Evolutionary conservation across 2,113 vertebrate species (phyloP).

Genomic region (Colaptes auratus): DNA sequence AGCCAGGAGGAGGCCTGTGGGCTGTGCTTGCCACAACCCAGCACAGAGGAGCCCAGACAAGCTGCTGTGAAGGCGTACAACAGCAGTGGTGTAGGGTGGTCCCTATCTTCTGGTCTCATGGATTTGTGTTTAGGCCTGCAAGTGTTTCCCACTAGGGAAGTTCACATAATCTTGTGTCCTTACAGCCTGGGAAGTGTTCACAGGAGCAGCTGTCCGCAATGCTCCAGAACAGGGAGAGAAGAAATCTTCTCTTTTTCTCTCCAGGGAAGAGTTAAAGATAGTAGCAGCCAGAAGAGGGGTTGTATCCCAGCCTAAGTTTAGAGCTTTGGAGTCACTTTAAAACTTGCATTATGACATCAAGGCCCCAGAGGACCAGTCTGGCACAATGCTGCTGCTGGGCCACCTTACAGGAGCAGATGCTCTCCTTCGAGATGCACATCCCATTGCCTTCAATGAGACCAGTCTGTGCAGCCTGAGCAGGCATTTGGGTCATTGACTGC

Average conservation of each 20-base stretch:
- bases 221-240: not conserved
- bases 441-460: not conserved
- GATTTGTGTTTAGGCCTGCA: not conserved
- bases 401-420: not conserved
- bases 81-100: fast-evolving
- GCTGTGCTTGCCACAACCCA: not conserved
- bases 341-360: not conserved
- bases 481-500: not conserved
- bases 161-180: not conserved
- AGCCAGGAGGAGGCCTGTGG: not conserved
- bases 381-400: not conserved
- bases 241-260: not conserved
- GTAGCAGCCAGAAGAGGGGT: not conserved
- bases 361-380: not conserved
- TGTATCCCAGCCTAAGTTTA: not conserved
- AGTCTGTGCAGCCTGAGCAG: not conserved
- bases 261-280: not conserved
- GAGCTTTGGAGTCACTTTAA: not conserved
- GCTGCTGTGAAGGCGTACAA: not conserved
- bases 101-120: not conserved
- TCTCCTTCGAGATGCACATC: not conserved
- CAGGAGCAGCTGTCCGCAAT: not conserved
- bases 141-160: not conserved
- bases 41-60: not conserved
- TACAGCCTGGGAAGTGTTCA: not conserved